Conservation (phyloP, 1,140 invertebrate genomes). For the Heliconius hewitsoni region DNA sequence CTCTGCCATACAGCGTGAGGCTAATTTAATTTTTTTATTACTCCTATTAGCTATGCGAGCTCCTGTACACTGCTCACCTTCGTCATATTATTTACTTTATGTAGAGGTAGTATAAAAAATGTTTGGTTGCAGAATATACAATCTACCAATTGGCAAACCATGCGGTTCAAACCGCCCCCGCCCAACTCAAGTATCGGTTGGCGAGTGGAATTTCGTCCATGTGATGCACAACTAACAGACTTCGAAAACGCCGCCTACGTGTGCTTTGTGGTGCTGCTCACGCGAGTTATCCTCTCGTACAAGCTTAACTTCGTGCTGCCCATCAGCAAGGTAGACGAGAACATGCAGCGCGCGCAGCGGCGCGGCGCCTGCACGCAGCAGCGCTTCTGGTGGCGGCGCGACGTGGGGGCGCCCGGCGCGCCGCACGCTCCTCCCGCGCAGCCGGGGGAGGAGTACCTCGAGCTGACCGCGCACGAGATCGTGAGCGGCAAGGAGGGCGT, state of each 20-base stretch:
- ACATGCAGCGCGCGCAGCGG: conserved; percentile 95
- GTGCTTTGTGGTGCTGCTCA: conserved; percentile 98
- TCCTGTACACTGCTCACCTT: no score
- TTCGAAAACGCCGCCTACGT: conserved; percentile 99
- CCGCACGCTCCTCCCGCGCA: conserved; percentile 43
- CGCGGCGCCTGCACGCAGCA: conserved; percentile 92
- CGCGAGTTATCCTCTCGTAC: conserved; percentile 97
- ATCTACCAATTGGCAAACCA: conserved; percentile 99
- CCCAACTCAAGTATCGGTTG: conserved; percentile 98
- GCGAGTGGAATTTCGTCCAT: conserved; percentile 99
- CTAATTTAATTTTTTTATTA: no score
- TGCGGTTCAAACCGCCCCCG: conserved; percentile 99
- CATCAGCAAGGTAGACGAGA: conserved; percentile 89
- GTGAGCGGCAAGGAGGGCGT: conserved; percentile 95
- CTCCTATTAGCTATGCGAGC: no score
- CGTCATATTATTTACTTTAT: no score
- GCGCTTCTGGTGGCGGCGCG: conserved; percentile 96
- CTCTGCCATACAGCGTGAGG: no score
- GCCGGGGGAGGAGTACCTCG: conserved; percentile 81
- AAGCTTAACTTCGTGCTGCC: conserved; percentile 98
- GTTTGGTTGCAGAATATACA: conserved; percentile 93
- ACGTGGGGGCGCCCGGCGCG: conserved; percentile 84
- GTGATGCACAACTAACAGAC: conserved; percentile 98
- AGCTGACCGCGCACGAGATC: conserved; percentile 97
- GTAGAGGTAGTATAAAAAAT: neutral